Conservation (phyloP, 2,888 invertebrate genomes). For the Chloroclystis v-ata region DNA sequence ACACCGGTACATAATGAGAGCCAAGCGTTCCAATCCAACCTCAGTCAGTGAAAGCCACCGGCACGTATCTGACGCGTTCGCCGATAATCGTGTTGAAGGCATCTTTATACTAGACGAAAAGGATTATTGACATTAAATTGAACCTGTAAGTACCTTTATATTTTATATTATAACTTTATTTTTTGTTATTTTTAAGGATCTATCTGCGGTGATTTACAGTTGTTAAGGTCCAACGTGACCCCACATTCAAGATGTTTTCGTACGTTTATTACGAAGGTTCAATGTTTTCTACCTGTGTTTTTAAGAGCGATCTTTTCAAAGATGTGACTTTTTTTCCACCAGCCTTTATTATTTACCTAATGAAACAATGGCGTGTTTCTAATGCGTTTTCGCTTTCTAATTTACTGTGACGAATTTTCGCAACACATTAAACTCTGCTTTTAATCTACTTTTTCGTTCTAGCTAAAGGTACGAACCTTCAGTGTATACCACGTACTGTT, state of each 20-base stretch:
- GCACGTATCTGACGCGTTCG: too few relatives aligned
- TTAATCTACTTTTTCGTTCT: constrained; percentile 37
- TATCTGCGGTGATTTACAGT: too few relatives aligned
- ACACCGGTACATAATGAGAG: too few relatives aligned
- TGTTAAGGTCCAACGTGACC: background rate
- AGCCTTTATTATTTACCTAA: background rate
- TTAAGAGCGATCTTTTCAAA: background rate
- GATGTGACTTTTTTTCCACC: constrained; percentile 11
- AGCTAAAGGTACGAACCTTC: too few relatives aligned
- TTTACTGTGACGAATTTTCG: constrained; percentile 67
- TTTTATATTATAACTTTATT: constrained; percentile 4
- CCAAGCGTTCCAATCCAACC: too few relatives aligned
- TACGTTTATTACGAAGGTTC: background rate
- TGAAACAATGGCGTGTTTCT: constrained; percentile 33
- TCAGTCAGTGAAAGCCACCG: too few relatives aligned
- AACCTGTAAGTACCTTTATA: constrained; percentile 30
- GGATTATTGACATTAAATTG: constrained; percentile 5
- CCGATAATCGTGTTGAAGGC: too few relatives aligned
- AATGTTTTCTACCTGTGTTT: constrained; percentile 23
- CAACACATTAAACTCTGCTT: constrained; percentile 35
- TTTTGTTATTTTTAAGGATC: too few relatives aligned
- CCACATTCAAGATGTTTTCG: background rate
- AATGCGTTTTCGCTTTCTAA: constrained; percentile 65
- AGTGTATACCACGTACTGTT: too few relatives aligned
- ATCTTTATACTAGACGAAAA: too few relatives aligned